These are phyloP conservation scores for Eurystomus gularis DNA, from an alignment of 2,113 vertebrate genomes.

Conservation along the genomic window DNA sequence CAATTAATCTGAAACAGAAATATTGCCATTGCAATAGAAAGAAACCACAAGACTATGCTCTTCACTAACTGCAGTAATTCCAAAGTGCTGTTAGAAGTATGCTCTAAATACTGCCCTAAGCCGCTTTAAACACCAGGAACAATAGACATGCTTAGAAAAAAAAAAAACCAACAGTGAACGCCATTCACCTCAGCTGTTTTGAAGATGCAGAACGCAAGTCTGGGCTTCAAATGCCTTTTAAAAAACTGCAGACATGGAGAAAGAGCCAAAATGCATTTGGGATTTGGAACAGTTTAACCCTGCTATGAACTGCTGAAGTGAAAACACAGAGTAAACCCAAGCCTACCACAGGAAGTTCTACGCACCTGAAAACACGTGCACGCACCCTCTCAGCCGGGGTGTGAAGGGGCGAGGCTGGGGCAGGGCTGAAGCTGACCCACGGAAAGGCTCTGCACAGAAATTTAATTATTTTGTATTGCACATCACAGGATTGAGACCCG, in stretches of 20 bases:
- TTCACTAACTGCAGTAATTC: background rate
- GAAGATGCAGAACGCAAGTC: background rate
- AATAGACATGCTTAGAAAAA: background rate
- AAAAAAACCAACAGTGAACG: background rate
- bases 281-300: background rate
- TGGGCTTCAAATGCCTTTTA: background rate
- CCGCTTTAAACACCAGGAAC: background rate
- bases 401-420: background rate
- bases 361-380: background rate
- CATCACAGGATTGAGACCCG: background rate
- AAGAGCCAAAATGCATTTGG: background rate
- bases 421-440: background rate
- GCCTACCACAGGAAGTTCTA: background rate
- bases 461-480: background rate
- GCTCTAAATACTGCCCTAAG: background rate
- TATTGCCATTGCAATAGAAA: background rate
- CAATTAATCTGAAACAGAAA: background rate
- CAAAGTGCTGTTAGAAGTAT: background rate
- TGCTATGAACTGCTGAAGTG: background rate
- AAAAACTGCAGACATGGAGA: background rate
- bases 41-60: background rate
- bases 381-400: accelerated
- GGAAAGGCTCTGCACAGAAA: background rate
- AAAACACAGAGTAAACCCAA: background rate
- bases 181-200: background rate